These are phyloP conservation scores for Ahaetulla prasina DNA, from an alignment of 2,113 vertebrate species.

Conservation along the genomic window DNA sequence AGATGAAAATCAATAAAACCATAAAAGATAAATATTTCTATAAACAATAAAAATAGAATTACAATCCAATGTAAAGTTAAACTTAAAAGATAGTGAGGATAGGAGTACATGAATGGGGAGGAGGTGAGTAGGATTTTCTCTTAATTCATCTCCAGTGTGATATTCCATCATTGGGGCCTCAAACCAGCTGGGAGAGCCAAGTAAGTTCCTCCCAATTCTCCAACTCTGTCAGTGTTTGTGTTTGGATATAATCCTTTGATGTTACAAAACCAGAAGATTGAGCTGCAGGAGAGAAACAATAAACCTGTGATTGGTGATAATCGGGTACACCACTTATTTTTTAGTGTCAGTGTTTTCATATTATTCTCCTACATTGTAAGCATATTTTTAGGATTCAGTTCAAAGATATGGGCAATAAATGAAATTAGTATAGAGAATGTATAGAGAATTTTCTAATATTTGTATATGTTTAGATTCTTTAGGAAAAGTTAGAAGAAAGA, in stretches of 20 bases:
- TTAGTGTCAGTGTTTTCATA: neutral
- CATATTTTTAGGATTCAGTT: neutral
- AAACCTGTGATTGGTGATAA: neutral
- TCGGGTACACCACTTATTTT: neutral
- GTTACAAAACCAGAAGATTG: neutral
- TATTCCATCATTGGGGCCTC: neutral
- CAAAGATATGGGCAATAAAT: neutral
- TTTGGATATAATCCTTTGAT: neutral
- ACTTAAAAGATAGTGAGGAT: neutral
- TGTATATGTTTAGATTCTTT: neutral
- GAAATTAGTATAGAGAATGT: neutral
- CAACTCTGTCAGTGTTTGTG: neutral
- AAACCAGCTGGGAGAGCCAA: neutral
- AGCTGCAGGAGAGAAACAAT: neutral
- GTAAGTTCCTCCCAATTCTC: neutral
- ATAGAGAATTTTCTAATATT: neutral
- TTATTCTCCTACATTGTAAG: neutral
- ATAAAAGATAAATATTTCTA: neutral
- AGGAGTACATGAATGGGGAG: neutral
- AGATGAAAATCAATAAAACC: neutral
- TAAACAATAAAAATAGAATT: neutral
- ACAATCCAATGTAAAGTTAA: neutral
- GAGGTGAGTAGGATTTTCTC: neutral
- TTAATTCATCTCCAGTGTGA: neutral
- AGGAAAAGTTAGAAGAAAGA: neutral